Evolutionary conservation across 2,888 invertebrate genomes (phyloP).

Genomic region (Drosophila falleni): DNA sequence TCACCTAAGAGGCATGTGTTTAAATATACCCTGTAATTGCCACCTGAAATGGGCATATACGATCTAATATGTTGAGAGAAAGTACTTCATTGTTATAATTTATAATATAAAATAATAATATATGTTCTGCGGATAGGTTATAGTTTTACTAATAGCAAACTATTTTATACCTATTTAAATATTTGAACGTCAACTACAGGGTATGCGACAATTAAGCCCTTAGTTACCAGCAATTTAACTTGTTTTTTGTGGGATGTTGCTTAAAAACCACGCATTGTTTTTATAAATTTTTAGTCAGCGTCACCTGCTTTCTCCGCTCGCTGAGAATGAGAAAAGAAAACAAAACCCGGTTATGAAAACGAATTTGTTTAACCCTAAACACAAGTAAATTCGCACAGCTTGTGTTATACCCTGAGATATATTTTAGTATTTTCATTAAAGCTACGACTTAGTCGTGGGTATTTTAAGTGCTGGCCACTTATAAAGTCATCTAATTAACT

Average conservation of each 20-base stretch:
- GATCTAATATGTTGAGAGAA: background rate
- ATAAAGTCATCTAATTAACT: slow-evolving; percentile 18
- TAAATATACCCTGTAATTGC: slow-evolving; percentile 12
- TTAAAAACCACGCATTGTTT: slow-evolving; percentile 45
- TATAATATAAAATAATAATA: background rate
- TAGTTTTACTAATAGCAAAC: no score
- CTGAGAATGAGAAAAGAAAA: slow-evolving; percentile 68
- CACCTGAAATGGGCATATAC: background rate
- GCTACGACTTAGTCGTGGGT: background rate
- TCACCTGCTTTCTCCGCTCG: slow-evolving; percentile 62
- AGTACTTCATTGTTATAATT: background rate
- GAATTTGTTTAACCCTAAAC: slow-evolving; percentile 27
- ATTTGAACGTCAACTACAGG: background rate
- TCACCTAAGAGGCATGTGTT: slow-evolving; percentile 9
- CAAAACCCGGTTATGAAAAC: slow-evolving; percentile 51
- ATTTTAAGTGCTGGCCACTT: background rate
- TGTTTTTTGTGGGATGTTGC: background rate
- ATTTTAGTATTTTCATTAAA: slow-evolving; percentile 9
- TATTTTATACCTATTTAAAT: no score
- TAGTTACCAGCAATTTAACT: background rate
- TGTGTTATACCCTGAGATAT: background rate
- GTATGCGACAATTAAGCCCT: slow-evolving; percentile 12
- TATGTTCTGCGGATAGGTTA: no score
- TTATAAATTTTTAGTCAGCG: slow-evolving; percentile 28
- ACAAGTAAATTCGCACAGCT: slow-evolving; percentile 26